Evolutionary conservation across 2,113 vertebrate genomes (phyloP).

Genomic region (Neotragus moschatus): DNA sequence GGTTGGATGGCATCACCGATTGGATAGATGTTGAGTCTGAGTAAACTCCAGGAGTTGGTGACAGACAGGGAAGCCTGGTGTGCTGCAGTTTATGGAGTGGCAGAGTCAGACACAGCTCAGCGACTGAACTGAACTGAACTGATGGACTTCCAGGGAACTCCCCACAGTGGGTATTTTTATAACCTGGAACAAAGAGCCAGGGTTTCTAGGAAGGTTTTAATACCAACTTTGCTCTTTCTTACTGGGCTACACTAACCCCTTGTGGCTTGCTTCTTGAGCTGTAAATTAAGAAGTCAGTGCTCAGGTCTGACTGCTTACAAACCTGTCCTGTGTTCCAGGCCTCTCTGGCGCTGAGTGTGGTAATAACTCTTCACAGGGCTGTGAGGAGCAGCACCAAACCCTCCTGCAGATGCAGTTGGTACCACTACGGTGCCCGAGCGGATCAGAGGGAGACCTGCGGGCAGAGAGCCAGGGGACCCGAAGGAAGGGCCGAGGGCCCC

Average conservation of each 20-base stretch:
- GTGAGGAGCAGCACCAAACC: background rate
- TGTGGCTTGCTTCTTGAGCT: background rate
- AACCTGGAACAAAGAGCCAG: background rate
- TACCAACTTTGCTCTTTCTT: background rate
- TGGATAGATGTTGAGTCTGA: background rate
- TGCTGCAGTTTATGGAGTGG: background rate
- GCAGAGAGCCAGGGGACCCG: background rate
- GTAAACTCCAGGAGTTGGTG: background rate
- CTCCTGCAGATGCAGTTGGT: background rate
- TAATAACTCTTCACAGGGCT: background rate
- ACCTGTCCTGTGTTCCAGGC: background rate
- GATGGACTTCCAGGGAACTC: background rate
- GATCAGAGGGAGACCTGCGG: background rate
- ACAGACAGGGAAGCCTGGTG: background rate
- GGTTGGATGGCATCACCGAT: background rate
- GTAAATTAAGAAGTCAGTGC: background rate
- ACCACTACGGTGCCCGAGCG: accelerated
- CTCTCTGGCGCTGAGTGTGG: background rate
- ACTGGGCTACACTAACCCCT: background rate
- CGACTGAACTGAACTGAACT: background rate
- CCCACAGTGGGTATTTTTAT: background rate
- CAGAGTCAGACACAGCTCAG: background rate
- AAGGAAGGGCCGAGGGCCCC: background rate
- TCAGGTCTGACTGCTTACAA: background rate
- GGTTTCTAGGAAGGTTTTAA: background rate